Evolutionary conservation across 2,888 invertebrate genomes (phyloP).

Genomic region (Sphaeridia pumilis): DNA sequence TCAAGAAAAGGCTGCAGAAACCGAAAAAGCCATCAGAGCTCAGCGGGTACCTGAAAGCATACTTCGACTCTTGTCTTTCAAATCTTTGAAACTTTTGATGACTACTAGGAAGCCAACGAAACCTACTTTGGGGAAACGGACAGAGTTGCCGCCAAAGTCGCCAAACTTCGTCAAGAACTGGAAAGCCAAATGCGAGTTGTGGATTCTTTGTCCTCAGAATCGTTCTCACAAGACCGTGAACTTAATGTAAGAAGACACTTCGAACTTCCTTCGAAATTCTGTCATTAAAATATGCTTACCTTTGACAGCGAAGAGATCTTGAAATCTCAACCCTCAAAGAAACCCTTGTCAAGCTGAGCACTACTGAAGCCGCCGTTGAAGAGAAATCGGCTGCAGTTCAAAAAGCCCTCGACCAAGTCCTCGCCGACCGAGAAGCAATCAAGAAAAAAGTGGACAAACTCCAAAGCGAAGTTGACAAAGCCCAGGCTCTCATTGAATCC

Average conservation of each 20-base stretch:
- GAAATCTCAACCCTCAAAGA: too few relatives aligned
- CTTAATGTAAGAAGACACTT: constrained; percentile 20
- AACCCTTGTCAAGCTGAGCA: too few relatives aligned
- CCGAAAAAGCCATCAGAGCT: constrained; percentile 19
- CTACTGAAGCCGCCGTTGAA: too few relatives aligned
- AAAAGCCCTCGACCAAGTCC: too few relatives aligned
- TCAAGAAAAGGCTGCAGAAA: constrained; percentile 17
- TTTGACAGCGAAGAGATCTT: too few relatives aligned
- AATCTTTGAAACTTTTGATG: not conserved
- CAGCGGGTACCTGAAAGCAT: constrained; percentile 18
- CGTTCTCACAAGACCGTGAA: constrained; percentile 20
- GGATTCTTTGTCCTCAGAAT: constrained; percentile 22
- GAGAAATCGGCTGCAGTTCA: too few relatives aligned
- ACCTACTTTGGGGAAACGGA: constrained; percentile 24
- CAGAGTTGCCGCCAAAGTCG: constrained; percentile 16
- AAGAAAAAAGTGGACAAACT: too few relatives aligned
- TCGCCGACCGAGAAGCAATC: too few relatives aligned
- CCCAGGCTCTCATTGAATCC: constrained; percentile 23
- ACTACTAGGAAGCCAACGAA: constrained; percentile 22
- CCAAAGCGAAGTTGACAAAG: too few relatives aligned
- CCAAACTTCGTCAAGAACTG: constrained; percentile 26
- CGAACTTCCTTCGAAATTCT: too few relatives aligned
- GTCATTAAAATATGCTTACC: too few relatives aligned
- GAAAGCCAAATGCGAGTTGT: constrained; percentile 23
- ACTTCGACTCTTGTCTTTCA: not conserved